A percentile compares a stretch with the other conserved stretches of the same genome.
phyloP scores from a whole-genome alignment of 2,888 invertebrate species.

The Cetonia aurata region DNA sequence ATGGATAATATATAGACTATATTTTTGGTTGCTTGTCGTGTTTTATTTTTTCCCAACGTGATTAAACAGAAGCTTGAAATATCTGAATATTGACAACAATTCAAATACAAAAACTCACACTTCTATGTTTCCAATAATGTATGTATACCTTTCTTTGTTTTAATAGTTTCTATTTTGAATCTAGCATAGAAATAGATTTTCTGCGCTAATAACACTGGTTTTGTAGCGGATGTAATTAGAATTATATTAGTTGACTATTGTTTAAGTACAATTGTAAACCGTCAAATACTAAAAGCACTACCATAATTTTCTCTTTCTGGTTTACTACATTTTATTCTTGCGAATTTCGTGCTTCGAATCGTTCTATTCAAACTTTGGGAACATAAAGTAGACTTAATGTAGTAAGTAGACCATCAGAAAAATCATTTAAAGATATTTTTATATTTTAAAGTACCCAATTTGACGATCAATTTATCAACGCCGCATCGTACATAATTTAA shows the following conservation, averaged over 20 bases:
- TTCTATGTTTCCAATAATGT: conserved; percentile 36
- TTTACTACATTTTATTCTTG: no score
- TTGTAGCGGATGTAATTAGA: neutral
- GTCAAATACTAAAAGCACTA: neutral
- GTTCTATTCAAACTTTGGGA: no score
- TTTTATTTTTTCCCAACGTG: neutral
- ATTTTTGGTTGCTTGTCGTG: conserved; percentile 19
- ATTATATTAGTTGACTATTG: neutral
- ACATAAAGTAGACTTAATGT: no score
- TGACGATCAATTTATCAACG: no score
- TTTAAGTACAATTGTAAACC: conserved; percentile 31
- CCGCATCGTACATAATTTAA: no score
- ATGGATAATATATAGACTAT: neutral
- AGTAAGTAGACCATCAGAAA: no score
- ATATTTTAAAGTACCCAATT: no score
- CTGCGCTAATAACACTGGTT: neutral
- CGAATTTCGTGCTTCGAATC: no score
- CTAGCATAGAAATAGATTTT: conserved; percentile 20
- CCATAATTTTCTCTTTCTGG: no score
- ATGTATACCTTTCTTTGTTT: conserved; percentile 30
- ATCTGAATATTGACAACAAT: conserved; percentile 13
- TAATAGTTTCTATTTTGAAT: conserved; percentile 23
- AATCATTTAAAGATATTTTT: no score
- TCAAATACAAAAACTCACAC: conserved; percentile 25
- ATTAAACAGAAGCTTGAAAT: conserved; percentile 21